Evolutionary conservation across 2,113 vertebrate genomes (phyloP).

Genomic region (Halcyon malimbica): DNA sequence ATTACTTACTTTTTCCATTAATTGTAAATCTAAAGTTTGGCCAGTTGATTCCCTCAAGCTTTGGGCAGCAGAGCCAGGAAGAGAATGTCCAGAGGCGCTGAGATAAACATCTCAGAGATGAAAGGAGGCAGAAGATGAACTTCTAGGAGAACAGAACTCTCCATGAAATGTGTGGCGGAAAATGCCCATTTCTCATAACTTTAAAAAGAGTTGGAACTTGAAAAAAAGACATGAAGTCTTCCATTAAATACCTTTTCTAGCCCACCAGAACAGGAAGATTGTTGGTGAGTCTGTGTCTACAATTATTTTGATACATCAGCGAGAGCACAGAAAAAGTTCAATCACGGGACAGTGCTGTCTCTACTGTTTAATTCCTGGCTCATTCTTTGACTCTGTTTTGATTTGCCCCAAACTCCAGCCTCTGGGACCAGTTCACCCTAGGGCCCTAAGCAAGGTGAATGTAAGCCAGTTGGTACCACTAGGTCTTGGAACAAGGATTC

Average conservation of each 20-base stretch:
- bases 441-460: not conserved
- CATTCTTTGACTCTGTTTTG: not conserved
- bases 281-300: not conserved
- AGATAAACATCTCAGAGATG: not conserved
- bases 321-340: not conserved
- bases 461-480: not conserved
- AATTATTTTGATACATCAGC: not conserved
- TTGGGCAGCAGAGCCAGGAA: not conserved
- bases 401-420: not conserved
- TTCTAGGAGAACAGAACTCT: not conserved
- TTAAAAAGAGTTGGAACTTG: not conserved
- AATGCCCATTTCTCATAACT: rapidly evolving
- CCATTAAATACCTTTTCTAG: not conserved
- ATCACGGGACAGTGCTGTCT: not conserved
- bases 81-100: not conserved
- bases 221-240: not conserved
- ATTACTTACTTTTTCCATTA: not conserved
- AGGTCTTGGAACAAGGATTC: not conserved
- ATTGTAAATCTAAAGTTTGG: not conserved
- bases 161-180: not conserved
- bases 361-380: not conserved
- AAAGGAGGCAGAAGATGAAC: not conserved
- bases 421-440: not conserved
- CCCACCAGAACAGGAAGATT: not conserved
- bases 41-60: not conserved